Base-by-base conservation (phyloP, 2,888 invertebrate species). In the Drosophila pegasa region DNA sequence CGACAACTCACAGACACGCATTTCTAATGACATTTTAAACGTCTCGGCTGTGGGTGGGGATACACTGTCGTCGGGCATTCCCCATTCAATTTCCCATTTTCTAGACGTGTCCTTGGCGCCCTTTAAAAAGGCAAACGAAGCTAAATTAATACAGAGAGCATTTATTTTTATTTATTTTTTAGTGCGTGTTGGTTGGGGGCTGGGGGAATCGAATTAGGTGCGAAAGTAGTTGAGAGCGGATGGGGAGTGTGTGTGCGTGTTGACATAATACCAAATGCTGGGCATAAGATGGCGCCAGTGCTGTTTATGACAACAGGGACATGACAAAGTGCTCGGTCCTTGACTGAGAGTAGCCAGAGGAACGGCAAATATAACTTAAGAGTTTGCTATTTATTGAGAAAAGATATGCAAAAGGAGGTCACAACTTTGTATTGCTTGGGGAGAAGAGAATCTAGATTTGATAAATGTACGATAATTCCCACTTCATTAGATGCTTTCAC, bases 1-100 rank as follows among this genome's bases (percentile, higher is more conserved):
- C 22, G 50, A 68, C 54, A 51, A 65, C 73, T 51, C 50, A 60
- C 61, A 72, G 66, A 68, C 71, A 78, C 78, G 87, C 88, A 87
- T 84, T 78, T 75, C 50, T 75, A 80, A 87, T 87, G 84, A 57
- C 84, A 84, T 87, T 83, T 87, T 84, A 87, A 85, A 88, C 86
- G 82, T 54, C 64, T 59, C 9, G n/a, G n/a, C 40, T 12, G 31
- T n/a, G 48, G 37, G 16, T 18, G 48, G 20, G 37, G 37, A 3
- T 18, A 47, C 18, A 54, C 58, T 63, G 71, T 63, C 71, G 79
- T 75, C 78, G 66, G 60, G 18, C 18, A 18, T 20, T 12, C 8
- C 27, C 20, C 27, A 35, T n/a, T 2, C 48, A 7, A 31, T 9
- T 18, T 60, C 16, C 69, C 33, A 18, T n/a, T 41, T 14, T 20